Percentiles rank a stretch among this genome's conserved stretches.
Conservation (phyloP, 2,888 invertebrate genomes). For the Ornithoptera priamus region DNA sequence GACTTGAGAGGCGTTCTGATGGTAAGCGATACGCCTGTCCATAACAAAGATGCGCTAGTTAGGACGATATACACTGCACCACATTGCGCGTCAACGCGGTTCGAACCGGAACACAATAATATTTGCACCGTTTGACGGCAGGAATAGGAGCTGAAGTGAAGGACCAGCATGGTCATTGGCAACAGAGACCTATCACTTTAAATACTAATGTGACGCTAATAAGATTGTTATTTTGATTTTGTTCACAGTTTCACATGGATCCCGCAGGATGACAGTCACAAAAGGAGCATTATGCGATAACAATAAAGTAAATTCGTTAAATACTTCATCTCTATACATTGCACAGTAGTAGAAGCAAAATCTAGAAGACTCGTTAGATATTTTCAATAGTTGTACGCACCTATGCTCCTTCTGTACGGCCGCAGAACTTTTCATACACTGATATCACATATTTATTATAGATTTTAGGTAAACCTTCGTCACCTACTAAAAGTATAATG, state of each 20-base stretch:
- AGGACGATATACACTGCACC: too few relatives aligned
- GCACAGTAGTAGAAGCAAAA: conserved; percentile 17
- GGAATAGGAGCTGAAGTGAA: too few relatives aligned
- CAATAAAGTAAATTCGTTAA: conserved; percentile 28
- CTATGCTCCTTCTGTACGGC: conserved; percentile 19
- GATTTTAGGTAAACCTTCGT: too few relatives aligned
- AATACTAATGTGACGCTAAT: neutral
- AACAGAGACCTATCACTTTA: too few relatives aligned
- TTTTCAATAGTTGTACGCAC: neutral
- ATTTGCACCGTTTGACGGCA: too few relatives aligned
- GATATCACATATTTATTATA: neutral
- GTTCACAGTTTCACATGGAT: conserved; percentile 23
- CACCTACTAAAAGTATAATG: too few relatives aligned
- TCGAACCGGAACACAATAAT: too few relatives aligned
- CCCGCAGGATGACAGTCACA: conserved; percentile 21
- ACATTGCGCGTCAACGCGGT: too few relatives aligned
- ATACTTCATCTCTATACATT: conserved; percentile 8
- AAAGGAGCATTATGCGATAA: conserved; percentile 18
- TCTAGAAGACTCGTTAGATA: conserved; percentile 4
- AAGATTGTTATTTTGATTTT: conserved; percentile 16
- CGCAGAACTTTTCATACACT: neutral
- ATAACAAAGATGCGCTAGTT: too few relatives aligned
- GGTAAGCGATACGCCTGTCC: too few relatives aligned
- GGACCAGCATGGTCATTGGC: too few relatives aligned
- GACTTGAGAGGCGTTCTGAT: too few relatives aligned